These are phyloP conservation scores for Oedothorax gibbosus DNA, from an alignment of 1,140 invertebrate genomes.

Conservation along the genomic window DNA sequence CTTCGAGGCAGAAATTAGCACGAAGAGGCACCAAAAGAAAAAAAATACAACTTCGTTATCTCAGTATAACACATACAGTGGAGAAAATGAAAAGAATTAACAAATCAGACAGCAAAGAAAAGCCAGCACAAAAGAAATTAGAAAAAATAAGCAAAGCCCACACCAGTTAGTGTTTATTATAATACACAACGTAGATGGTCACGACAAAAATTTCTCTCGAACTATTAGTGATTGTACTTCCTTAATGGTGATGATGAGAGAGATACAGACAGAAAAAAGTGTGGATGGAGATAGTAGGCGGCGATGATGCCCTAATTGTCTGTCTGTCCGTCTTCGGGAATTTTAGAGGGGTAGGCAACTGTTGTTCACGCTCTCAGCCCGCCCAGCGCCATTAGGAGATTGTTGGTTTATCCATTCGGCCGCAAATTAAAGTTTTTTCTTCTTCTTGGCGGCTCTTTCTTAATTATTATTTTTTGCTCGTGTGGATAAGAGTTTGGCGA, in stretches of 20 bases:
- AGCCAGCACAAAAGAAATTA: neutral
- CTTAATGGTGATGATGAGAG: constrained; percentile 52
- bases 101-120: constrained; percentile 8
- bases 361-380: constrained; percentile 49
- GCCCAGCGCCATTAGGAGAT: constrained; percentile 52
- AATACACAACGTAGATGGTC: constrained; percentile 12
- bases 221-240: constrained; percentile 57
- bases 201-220: constrained; percentile 54
- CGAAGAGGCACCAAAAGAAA: constrained; percentile 17
- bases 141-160: constrained; percentile 8
- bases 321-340: constrained; percentile 37
- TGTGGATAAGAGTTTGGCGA: too few species aligned
- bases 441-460: constrained; percentile 19
- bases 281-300: constrained; percentile 49
- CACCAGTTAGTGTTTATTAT: constrained; percentile 53
- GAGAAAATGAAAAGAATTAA: constrained; percentile 57
- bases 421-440: constrained; percentile 27
- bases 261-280: constrained; percentile 49
- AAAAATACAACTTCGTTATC: constrained; percentile 41
- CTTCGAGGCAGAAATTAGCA: constrained; percentile 34
- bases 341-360: constrained; percentile 21
- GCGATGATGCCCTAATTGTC: constrained; percentile 58
- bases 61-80: neutral
- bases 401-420: constrained; percentile 54
- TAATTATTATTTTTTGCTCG: neutral